Evolutionary conservation across 2,113 vertebrate species (phyloP).

Genomic region (Equus przewalskii): DNA sequence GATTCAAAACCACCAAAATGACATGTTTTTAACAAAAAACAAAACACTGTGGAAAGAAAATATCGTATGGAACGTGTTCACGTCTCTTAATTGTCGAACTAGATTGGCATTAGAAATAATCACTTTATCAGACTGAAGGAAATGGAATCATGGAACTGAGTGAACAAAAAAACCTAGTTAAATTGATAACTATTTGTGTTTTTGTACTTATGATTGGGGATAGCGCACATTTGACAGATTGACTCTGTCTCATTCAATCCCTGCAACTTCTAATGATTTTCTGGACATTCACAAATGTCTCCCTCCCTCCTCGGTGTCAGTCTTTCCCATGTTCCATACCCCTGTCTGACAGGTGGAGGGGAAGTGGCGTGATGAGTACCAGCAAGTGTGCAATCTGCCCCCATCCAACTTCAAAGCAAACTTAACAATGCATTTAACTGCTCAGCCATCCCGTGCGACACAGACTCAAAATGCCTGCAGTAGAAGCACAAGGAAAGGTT

Average conservation of each 20-base stretch:
- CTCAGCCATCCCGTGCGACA: background rate
- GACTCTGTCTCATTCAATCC: background rate
- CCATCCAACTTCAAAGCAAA: background rate
- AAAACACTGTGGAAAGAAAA: background rate
- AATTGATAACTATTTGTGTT: background rate
- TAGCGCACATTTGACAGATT: background rate
- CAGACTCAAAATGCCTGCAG: background rate
- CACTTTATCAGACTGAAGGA: background rate
- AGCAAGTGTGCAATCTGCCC: background rate
- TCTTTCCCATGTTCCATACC: background rate
- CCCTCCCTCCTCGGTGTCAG: background rate
- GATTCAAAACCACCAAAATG: background rate
- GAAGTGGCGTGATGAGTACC: accelerated
- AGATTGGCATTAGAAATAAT: background rate
- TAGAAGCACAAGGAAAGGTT: background rate
- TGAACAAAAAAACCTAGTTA: background rate
- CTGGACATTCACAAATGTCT: background rate
- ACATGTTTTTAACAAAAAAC: background rate
- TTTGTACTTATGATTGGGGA: background rate
- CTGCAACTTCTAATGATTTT: background rate
- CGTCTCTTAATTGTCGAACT: background rate
- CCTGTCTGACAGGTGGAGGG: background rate
- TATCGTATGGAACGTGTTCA: background rate
- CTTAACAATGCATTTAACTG: background rate
- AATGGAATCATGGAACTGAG: background rate